phyloP scores from a whole-genome alignment of 1,140 invertebrate genomes.

The Apis dorsata region DNA sequence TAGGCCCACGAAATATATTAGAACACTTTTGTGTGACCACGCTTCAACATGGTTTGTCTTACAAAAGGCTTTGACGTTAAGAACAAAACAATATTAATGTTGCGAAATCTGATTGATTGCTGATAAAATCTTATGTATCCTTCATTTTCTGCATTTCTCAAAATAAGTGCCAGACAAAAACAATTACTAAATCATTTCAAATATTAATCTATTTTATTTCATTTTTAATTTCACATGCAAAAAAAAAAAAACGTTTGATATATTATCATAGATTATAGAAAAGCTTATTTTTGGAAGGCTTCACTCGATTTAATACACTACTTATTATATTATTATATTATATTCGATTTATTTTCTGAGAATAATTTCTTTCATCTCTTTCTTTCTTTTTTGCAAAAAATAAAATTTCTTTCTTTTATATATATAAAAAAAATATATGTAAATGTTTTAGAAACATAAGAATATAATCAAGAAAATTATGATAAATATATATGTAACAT shows the following conservation, averaged over 20 bases:
- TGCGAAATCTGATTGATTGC: slow-evolving; percentile 46
- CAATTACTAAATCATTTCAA: slow-evolving; percentile 30
- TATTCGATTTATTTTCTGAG: too few species aligned
- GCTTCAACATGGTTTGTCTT: slow-evolving; percentile 30
- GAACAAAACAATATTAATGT: background rate
- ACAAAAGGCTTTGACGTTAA: slow-evolving; percentile 43
- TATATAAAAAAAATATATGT: too few species aligned
- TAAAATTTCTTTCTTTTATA: too few species aligned
- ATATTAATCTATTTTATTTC: slow-evolving; percentile 47
- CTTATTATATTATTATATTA: too few species aligned
- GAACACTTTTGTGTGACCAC: slow-evolving; percentile 58
- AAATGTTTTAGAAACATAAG: too few species aligned
- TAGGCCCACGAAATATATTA: slow-evolving; percentile 66
- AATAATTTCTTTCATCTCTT: too few species aligned
- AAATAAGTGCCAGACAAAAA: slow-evolving; percentile 32
- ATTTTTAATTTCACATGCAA: slow-evolving; percentile 22
- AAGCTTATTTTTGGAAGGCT: too few species aligned
- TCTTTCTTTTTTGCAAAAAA: too few species aligned
- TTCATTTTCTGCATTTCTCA: slow-evolving; percentile 52
- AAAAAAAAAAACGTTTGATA: slow-evolving; percentile 27
- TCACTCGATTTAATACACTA: too few species aligned
- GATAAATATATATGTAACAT: too few species aligned
- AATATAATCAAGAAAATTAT: too few species aligned
- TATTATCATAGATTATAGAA: background rate
- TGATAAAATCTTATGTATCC: slow-evolving; percentile 38